Evolutionary conservation across 2,113 vertebrate genomes (phyloP), one percentile per base, ranked within the genome.

Genomic region (Mastomys coucha): DNA sequence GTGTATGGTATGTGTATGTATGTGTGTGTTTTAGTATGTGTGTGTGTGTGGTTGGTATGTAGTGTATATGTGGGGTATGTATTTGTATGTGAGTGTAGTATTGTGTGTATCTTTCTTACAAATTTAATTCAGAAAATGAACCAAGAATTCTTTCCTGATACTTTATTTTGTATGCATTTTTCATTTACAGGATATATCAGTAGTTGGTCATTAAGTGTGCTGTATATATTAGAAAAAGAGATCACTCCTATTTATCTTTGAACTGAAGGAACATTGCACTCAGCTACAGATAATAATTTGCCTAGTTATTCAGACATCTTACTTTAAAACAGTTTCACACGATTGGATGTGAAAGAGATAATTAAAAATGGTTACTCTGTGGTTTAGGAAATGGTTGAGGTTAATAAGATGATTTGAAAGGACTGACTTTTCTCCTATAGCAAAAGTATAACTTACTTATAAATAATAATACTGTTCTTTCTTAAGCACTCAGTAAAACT

Each of bases 361-460:
- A 86, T 89, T 63, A 45, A 88, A 76, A 86, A 53, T 93, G 7
- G 1, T 45, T 92, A 53, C 8, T 2, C 8, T 72, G 7, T 80
- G 51, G 12, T 53, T 95, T 88, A 91, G 26, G n/a, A 75, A 93
- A 77, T 77, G n/a, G 12, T 56, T 93, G 65, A 72, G 4, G 72
- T 67, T 91, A 86, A 86, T 75, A 77, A 2, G 1, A 69, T 82
- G 13, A 69, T 86, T 91, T 91, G 31, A 87, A 97, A 97, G 86
- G 82, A 73, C 3, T 42, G 10, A 2, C 63, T 75, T 95, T 97
- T 69, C 36, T 89, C 36, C 77, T 22, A 86, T 56, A 63, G 13
- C 58, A 81, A 88, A 93, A 51, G 31, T 8, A 24, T 33, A 81
- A 94, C 78, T 88, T 56, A 91, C 91, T 97, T 75, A 88, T 88